phyloP scores from a whole-genome alignment of 92 coral and sea anemone species.

The Phymanthus crucifer region DNA sequence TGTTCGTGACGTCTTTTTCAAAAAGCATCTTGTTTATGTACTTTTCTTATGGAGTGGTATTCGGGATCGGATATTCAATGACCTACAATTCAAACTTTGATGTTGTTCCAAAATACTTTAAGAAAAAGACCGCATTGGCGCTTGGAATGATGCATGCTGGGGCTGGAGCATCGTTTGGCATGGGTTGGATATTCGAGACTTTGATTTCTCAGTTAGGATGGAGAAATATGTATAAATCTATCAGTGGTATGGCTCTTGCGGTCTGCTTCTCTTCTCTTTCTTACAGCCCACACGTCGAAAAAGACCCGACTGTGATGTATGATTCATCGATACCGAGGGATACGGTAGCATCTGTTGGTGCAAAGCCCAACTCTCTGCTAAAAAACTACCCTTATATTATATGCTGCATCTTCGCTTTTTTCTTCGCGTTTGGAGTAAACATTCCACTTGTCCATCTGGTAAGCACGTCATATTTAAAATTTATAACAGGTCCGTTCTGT shows the following conservation, averaged over 20 bases:
- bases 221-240: constrained; percentile 34
- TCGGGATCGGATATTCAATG: constrained; percentile 68
- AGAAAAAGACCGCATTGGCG: constrained; percentile 32
- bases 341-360: not conserved
- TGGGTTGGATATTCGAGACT: constrained; percentile 22
- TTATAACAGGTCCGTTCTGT: too few species aligned
- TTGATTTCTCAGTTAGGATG: constrained; percentile 33
- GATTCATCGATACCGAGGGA: not conserved
- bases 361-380: not conserved
- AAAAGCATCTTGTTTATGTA: constrained; percentile 52
- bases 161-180: constrained; percentile 23
- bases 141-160: constrained; percentile 31
- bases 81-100: constrained; percentile 20
- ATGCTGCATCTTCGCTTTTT: not conserved
- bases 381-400: not conserved
- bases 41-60: constrained; percentile 60
- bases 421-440: not conserved
- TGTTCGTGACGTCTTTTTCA: constrained; percentile 55
- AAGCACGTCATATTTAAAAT: not conserved
- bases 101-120: constrained; percentile 25
- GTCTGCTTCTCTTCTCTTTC: constrained; percentile 24
- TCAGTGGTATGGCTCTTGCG: constrained; percentile 26
- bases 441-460: constrained; percentile 11
- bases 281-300: constrained; percentile 45
- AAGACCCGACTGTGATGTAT: too few species aligned